Evolutionary conservation across 1,140 invertebrate genomes (phyloP).

Genomic region (Tachypleus tridentatus): DNA sequence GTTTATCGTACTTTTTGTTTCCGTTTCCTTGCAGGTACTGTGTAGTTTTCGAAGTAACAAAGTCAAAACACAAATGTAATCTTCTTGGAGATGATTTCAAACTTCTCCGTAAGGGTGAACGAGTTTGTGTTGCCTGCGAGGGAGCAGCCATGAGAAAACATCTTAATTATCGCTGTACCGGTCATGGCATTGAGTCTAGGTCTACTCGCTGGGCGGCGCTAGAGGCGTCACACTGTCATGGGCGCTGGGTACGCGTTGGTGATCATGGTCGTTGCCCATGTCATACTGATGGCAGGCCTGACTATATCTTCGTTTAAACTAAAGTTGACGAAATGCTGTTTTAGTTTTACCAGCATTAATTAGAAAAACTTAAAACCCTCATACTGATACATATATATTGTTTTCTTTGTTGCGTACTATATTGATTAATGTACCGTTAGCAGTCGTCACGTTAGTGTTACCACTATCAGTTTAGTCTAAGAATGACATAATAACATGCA

Average conservation of each 20-base stretch:
- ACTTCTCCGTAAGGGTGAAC: slow-evolving; percentile 54
- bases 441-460: too few species aligned
- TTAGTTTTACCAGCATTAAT: too few species aligned
- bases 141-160: slow-evolving; percentile 52
- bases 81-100: slow-evolving; percentile 46
- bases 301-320: slow-evolving; percentile 28
- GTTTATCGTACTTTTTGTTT: too few species aligned
- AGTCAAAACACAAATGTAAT: slow-evolving; percentile 62
- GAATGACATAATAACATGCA: too few species aligned
- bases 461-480: too few species aligned
- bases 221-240: slow-evolving; percentile 63
- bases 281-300: slow-evolving; percentile 18
- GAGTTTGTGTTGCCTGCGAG: slow-evolving; percentile 60
- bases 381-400: too few species aligned
- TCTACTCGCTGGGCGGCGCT: slow-evolving; percentile 62
- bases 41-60: slow-evolving; percentile 63
- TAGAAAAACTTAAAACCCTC: too few species aligned
- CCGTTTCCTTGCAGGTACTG: slow-evolving; percentile 38
- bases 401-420: too few species aligned
- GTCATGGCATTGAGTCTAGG: slow-evolving; percentile 55
- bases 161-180: slow-evolving; percentile 60
- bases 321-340: background rate
- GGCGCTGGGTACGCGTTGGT: slow-evolving; percentile 53
- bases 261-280: slow-evolving; percentile 12
- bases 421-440: too few species aligned